Percentiles rank a stretch among this genome's conserved stretches.
Conservation (phyloP, 2,797 vertebrate species). For the Toxotes lorentzi region DNA sequence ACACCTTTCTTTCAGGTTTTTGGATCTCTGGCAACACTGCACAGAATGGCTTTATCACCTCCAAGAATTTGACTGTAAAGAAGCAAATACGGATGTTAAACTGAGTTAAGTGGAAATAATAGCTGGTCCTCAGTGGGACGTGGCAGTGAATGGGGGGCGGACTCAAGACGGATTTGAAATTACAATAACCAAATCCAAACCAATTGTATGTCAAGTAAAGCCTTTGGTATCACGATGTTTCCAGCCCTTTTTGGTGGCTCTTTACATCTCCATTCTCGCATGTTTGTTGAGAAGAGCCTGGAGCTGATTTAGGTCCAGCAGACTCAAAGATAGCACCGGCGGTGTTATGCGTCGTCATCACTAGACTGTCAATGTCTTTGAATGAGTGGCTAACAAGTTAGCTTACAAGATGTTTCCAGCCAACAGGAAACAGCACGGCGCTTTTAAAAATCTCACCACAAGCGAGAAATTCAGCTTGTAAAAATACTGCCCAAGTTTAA, state of each 20-base stretch:
- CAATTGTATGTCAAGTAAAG: not conserved
- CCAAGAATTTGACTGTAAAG: conserved; percentile 95
- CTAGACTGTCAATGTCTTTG: conserved; percentile 75
- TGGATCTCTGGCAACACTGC: conserved; percentile 97
- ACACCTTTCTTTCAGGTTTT: conserved; percentile 96
- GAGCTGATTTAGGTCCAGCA: not conserved
- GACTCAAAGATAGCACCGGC: conserved; percentile 11
- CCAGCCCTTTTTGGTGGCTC: fast-evolving
- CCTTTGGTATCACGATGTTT: fast-evolving
- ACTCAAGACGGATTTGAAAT: conserved; percentile 11
- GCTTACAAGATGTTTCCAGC: conserved; percentile 23
- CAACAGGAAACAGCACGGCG: not conserved
- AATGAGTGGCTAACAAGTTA: conserved; percentile 76
- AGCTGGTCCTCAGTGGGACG: conserved; percentile 59
- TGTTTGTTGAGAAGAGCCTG: fast-evolving
- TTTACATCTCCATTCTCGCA: fast-evolving
- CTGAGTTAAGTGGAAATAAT: not conserved
- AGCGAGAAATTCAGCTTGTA: fast-evolving
- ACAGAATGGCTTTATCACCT: conserved; percentile 98
- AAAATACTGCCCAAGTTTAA: fast-evolving
- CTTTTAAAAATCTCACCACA: not conserved
- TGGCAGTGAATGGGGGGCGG: conserved; percentile 71
- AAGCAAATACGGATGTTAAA: conserved; percentile 23
- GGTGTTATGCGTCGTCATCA: conserved; percentile 83
- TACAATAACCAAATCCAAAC: not conserved